Evolutionary conservation across 1,140 invertebrate species (phyloP), one percentile per base, ranked within the genome.

Genomic region (Pantala flavescens): DNA sequence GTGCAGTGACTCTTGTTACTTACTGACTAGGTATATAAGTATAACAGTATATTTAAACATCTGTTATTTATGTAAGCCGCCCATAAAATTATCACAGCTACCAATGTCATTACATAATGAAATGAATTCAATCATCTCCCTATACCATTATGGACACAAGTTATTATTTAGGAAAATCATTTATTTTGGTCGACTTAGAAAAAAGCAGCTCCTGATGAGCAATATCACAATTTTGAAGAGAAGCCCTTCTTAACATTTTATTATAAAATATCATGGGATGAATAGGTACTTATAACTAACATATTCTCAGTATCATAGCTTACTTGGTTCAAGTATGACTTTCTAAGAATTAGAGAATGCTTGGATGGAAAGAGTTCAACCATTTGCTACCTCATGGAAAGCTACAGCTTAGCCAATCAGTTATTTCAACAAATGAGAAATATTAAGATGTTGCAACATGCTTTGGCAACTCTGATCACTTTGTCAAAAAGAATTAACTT

Each of bases 211-310:
- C n/a, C 49, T 63, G 49, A 63, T 63, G 49, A 63, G 49, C 49
- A 63, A 63, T 63, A 63, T 63, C 49, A 63, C 49, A 63, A 63
- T 63, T 16, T 12, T 63, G 49, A 63, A 63, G 49, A 63, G 49
- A 63, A 21, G 14, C 49, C 49, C 49, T 63, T 63, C 49, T 7
- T 12, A 63, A 36, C 9, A 36, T 36, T 63, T 21, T 63, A 63
- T 63, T 63, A 63, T 63, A 63, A 63, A 63, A 63, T 19, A 21
- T 63, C 49, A 63, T 21, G 3, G n/a, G 49, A 63, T 63, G 12
- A 63, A 63, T 63, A 63, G 14, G 49, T 21, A 19, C n/a, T 16
- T 16, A 63, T 14, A 63, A 63, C 49, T 63, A 63, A 63, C 1
- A 63, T 14, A 63, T 63, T 63, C n/a, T 21, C 12, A 63, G 49